A percentile compares a stretch with the other conserved stretches of the same genome.
Conservation (phyloP, 2,797 vertebrate species). For the Glyptemys insculpta region DNA sequence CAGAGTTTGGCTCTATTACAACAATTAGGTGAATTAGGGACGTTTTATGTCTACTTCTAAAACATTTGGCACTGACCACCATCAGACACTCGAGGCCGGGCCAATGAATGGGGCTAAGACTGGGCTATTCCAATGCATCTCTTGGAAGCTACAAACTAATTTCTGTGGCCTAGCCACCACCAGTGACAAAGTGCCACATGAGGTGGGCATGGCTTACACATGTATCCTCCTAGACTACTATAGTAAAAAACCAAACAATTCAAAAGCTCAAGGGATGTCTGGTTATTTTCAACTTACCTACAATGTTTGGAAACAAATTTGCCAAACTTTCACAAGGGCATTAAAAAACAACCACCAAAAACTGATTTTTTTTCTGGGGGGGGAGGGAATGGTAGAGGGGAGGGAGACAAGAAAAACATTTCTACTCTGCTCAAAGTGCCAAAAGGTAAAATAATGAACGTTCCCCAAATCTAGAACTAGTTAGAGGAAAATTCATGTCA, state of each 20-base stretch:
- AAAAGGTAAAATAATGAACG: no score
- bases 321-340: neutral
- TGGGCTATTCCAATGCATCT: neutral
- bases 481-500: no score
- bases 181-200: neutral
- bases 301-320: neutral
- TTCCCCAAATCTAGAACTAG: no score
- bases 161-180: neutral
- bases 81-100: no score
- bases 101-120: neutral
- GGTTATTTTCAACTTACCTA: no score
- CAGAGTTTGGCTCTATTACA: no score
- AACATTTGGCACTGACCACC: neutral
- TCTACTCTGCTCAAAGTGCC: no score
- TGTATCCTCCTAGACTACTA: neutral
- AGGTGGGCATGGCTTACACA: neutral
- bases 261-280: neutral
- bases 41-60: neutral
- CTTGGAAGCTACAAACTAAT: neutral
- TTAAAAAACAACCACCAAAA: no score
- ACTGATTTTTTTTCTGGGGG: no score
- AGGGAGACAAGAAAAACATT: neutral
- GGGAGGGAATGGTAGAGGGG: no score
- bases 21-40: no score
- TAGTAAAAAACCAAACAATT: neutral